Conservation (phyloP, 1,140 invertebrate genomes). For the Bombus sibiricus region DNA sequence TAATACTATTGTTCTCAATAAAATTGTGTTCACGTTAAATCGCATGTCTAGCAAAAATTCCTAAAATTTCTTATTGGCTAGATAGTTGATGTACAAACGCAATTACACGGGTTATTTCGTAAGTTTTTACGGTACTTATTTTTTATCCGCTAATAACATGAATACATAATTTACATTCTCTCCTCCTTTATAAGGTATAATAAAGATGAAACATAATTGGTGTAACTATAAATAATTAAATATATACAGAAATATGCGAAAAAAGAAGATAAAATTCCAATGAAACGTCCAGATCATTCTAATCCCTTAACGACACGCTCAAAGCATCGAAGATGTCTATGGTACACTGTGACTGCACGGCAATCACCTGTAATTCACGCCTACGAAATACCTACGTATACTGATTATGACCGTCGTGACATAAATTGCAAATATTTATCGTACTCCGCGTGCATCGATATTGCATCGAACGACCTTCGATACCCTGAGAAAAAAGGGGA, state of each 20-base stretch:
- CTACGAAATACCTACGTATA: constrained; percentile 64
- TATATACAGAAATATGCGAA: neutral
- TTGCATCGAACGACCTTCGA: constrained; percentile 38
- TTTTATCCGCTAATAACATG: neutral
- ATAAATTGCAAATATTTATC: constrained; percentile 55
- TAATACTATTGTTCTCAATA: neutral
- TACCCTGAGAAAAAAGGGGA: neutral
- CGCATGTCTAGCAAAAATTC: neutral
- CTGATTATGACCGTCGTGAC: constrained; percentile 54
- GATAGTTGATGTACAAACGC: constrained; percentile 12
- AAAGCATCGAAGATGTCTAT: constrained; percentile 15
- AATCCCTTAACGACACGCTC: constrained; percentile 10
- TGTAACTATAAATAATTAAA: neutral
- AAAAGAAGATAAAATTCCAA: neutral
- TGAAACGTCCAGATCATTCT: neutral
- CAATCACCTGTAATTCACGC: constrained; percentile 66
- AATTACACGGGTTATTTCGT: constrained; percentile 23
- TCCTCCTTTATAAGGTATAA: neutral
- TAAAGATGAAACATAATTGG: neutral
- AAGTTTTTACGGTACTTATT: constrained; percentile 25
- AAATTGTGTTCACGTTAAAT: constrained; percentile 16
- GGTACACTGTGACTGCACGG: constrained; percentile 5
- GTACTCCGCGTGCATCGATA: constrained; percentile 31
- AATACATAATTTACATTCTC: neutral
- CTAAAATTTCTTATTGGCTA: constrained; percentile 26